A percentile compares a stretch with the other conserved stretches of the same genome.
These are phyloP conservation scores for Rynchops niger DNA, from an alignment of 2,113 vertebrate species.

Conservation along the genomic window DNA sequence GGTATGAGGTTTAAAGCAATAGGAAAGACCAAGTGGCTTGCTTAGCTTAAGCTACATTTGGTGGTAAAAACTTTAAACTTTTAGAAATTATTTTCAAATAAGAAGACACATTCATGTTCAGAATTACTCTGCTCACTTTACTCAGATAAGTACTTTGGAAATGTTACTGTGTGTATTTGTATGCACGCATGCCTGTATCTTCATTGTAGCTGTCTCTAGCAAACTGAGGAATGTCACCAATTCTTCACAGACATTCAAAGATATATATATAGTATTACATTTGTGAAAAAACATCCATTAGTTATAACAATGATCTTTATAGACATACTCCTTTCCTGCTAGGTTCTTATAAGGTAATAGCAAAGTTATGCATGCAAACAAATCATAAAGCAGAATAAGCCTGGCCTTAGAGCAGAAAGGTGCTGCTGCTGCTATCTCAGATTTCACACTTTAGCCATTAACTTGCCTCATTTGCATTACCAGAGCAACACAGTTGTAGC, in stretches of 20 bases:
- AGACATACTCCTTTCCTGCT: background rate
- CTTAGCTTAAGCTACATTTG: background rate
- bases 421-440: background rate
- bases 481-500: background rate
- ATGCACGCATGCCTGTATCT: background rate
- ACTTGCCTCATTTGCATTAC: rapidly evolving
- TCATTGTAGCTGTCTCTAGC: background rate
- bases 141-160: background rate
- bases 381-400: background rate
- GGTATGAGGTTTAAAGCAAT: background rate
- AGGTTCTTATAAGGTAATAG: background rate
- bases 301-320: background rate
- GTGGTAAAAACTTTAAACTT: background rate
- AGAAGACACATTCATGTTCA: background rate
- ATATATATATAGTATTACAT: background rate
- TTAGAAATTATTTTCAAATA: background rate
- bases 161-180: background rate
- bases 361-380: background rate
- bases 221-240: background rate
- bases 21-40: background rate
- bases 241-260: background rate
- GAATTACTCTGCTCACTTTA: background rate
- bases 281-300: background rate
- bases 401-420: background rate
- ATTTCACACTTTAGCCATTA: background rate